Evolutionary conservation across 2,888 invertebrate genomes (phyloP), one percentile per base, ranked within the genome.

Genomic region (Harmothoe impar): DNA sequence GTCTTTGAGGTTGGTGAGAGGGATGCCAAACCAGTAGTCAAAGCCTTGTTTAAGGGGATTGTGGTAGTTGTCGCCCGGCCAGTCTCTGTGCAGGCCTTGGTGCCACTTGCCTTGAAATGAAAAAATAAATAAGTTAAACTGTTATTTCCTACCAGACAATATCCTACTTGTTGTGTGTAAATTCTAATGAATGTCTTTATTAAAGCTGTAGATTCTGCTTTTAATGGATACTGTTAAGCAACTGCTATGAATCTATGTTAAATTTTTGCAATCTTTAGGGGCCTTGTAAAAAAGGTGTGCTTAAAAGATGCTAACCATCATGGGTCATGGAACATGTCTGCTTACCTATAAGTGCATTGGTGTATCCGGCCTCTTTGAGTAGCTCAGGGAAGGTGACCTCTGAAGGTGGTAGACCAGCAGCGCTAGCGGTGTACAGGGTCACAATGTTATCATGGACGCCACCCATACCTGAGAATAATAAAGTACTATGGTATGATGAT

Each of bases 331-430:
- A 43, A 10, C 43, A 43, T 43, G 3, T 43, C 43, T 89, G 15
- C 72, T 89, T 31, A 89, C 72, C 89, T 17, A 89, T 68, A 15
- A 89, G 7, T 0, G 92, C 96, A 15, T 96, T 96, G 3, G 92
- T 91, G 93, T 96, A 96, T 0, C 96, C 96, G 54, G 94, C 94
- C 56, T 94, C 89, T 92, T 95, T 95, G 33, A 96, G 93, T 92
- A 96, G 93, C 92, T 96, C 95, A 0, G 96, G 96, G 92, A 96
- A 94, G 0, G 96, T 96, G 0, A 94, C 93, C 93, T 96, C 96
- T 31, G 93, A 92, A 62, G 93, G 92, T 17, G 96, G 96, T 25
- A 96, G 94, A 1, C 96, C 96, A 77, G 95, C 95, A 17, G 92
- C 89, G 15, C 93, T 93, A 56, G 95, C 94, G 7, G 93, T 92